Conservation (phyloP, 2,113 vertebrate genomes). For the Istiophorus platypterus region DNA sequence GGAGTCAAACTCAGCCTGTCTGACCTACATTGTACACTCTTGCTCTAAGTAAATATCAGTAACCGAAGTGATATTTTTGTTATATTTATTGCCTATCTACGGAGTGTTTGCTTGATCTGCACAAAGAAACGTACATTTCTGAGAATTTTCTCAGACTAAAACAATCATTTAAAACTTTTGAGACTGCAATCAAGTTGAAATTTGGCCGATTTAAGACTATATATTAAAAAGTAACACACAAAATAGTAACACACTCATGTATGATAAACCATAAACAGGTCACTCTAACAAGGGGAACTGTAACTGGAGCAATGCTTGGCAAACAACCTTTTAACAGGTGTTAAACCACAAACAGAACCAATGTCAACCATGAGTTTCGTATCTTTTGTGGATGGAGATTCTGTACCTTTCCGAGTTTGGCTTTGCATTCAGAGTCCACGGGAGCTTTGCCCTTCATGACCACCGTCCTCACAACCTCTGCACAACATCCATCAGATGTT, state of each 20-base stretch:
- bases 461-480: slow-evolving; percentile 88
- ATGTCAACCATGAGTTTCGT: background rate
- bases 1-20: too few relatives aligned
- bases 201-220: too few relatives aligned
- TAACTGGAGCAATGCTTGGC: background rate
- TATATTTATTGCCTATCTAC: too few relatives aligned
- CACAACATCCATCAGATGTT: slow-evolving; percentile 12
- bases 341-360: slow-evolving; percentile 3
- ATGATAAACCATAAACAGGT: background rate
- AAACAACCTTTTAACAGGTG: slow-evolving; percentile 3
- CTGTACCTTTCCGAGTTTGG: slow-evolving; percentile 89
- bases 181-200: background rate
- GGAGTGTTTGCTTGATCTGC: too few relatives aligned
- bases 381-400: background rate
- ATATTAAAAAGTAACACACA: too few relatives aligned
- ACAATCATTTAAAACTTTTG: too few relatives aligned
- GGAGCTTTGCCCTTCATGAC: slow-evolving; percentile 92
- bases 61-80: too few relatives aligned
- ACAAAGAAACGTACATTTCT: too few relatives aligned
- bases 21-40: too few relatives aligned
- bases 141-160: too few relatives aligned
- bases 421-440: slow-evolving; percentile 89
- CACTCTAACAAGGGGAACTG: background rate
- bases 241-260: too few relatives aligned
- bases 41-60: too few relatives aligned